Evolutionary conservation across 2,797 vertebrate genomes (phyloP).

Genomic region (Dicrostonyx torquatus): DNA sequence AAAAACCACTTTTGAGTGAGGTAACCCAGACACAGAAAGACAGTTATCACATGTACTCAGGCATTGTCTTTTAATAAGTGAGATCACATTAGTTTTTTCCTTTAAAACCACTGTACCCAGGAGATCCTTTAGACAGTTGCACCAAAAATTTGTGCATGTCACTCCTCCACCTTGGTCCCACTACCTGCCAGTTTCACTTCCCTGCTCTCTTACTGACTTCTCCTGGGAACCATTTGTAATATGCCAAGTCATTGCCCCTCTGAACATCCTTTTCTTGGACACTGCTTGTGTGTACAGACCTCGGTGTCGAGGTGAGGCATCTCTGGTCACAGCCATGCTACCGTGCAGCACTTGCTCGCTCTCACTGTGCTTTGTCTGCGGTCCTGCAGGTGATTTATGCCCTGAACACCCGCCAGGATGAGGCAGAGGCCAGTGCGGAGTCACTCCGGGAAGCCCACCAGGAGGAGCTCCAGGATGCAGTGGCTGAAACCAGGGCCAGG

Average conservation of each 20-base stretch:
- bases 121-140: too few relatives aligned
- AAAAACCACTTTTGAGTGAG: too few relatives aligned
- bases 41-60: too few relatives aligned
- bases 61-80: background rate
- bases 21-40: too few relatives aligned
- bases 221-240: background rate
- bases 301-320: background rate
- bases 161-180: background rate
- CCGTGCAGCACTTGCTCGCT: accelerated
- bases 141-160: background rate
- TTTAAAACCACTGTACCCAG: background rate
- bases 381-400: conserved; percentile 94
- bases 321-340: background rate
- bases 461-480: conserved; percentile 91
- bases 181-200: background rate
- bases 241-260: background rate
- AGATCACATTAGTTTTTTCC: too few relatives aligned
- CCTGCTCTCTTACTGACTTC: background rate
- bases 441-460: conserved; percentile 91
- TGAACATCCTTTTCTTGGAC: background rate
- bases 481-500: conserved; percentile 88
- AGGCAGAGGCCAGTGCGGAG: conserved; percentile 92
- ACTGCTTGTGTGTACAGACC: background rate
- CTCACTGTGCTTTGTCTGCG: background rate
- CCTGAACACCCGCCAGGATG: conserved; percentile 95